A percentile compares a stretch with the other conserved stretches of the same genome.
phyloP scores from a whole-genome alignment of 2,797 vertebrate genomes.

The Tapirus indicus region DNA sequence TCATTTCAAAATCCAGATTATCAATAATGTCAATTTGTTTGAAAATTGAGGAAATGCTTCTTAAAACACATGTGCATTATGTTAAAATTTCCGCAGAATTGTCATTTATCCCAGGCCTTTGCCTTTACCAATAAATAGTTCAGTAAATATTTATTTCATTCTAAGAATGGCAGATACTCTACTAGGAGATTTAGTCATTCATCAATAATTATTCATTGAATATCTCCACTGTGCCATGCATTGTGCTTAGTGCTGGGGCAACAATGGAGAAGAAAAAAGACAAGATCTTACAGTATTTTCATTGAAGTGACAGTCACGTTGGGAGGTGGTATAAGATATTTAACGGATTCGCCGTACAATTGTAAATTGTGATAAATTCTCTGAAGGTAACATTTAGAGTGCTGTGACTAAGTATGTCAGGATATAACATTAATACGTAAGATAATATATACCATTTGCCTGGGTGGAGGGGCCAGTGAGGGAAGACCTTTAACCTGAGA shows the following conservation, averaged over 20 bases:
- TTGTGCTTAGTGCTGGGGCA: not conserved
- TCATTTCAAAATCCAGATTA: constrained; percentile 25
- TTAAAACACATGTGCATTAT: not conserved
- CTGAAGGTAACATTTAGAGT: not conserved
- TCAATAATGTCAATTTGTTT: not conserved
- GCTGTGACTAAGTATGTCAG: not conserved
- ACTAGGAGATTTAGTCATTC: not conserved
- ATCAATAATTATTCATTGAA: not conserved
- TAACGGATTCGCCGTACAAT: not conserved
- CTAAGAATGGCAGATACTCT: not conserved
- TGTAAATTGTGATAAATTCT: not conserved
- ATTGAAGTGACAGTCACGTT: not conserved
- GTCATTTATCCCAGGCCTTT: not conserved
- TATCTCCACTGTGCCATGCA: not conserved
- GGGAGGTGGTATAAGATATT: not conserved
- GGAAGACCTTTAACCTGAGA: not conserved
- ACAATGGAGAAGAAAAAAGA: not conserved
- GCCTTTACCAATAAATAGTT: not conserved
- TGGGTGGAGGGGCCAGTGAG: not conserved
- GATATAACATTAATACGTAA: not conserved
- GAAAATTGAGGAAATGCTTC: not conserved
- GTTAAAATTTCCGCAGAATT: not conserved
- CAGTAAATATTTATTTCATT: not conserved
- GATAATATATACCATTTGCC: not conserved
- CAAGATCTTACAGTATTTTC: not conserved